A percentile compares a stretch with the other conserved stretches of the same genome.
Conservation (phyloP, 2,888 invertebrate species). For the Urechis unicinctus region DNA sequence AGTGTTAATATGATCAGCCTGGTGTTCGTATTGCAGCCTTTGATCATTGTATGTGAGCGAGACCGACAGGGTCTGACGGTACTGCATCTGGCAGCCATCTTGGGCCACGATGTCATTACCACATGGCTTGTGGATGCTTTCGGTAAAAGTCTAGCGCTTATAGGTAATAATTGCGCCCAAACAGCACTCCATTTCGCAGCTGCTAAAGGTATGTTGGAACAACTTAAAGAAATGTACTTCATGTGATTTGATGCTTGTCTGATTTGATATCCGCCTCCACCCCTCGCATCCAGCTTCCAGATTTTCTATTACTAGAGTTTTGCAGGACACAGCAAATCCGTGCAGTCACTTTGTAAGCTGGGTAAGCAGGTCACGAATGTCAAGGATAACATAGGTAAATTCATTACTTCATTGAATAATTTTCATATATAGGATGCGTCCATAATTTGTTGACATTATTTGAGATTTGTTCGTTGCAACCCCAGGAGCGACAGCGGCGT, state of each 20-base stretch:
- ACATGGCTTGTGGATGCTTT: conserved; percentile 20
- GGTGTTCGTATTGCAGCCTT: no score
- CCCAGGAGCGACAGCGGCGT: conserved; percentile 75
- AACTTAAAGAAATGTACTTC: background rate
- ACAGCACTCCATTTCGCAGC: conserved; percentile 22
- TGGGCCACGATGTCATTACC: conserved; percentile 14
- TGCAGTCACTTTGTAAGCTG: conserved; percentile 8
- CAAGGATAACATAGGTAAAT: conserved; percentile 15
- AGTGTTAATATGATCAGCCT: no score
- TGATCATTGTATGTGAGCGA: conserved; percentile 12
- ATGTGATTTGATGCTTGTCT: background rate
- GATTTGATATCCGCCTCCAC: no score
- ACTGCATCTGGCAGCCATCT: conserved; percentile 21
- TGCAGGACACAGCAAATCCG: conserved; percentile 13
- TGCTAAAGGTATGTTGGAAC: conserved; percentile 17
- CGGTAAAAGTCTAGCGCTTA: conserved; percentile 18
- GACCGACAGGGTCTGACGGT: conserved; percentile 22
- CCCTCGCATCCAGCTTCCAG: no score
- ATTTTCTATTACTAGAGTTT: no score
- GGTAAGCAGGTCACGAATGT: conserved; percentile 12
- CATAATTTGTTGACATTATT: background rate
- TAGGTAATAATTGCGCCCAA: conserved; percentile 18
- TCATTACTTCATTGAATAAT: no score
- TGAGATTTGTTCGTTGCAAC: background rate
- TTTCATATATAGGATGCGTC: no score